Evolutionary conservation across 1,140 invertebrate genomes (phyloP), one percentile per base, ranked within the genome.

Genomic region (Cydia splendana): DNA sequence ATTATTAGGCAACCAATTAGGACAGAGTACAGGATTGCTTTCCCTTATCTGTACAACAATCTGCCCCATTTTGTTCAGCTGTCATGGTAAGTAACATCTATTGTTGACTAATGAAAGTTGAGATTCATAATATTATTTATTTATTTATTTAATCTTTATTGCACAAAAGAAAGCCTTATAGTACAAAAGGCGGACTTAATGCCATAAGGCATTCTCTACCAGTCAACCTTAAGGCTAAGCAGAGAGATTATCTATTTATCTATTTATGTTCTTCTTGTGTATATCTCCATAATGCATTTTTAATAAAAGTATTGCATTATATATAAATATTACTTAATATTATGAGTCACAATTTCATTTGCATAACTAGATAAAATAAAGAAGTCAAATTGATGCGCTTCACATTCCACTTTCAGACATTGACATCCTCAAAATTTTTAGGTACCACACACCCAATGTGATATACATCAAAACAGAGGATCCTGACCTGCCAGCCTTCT

Each of bases 391-490:
- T 62, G 9, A 71, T 73, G 24, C 38, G 71, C 78, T 77, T 77
- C 28, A 74, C 74, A 65, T 69, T 51, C 13, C 9, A 75, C 18
- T 62, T 62, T 62, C 57, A 62, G 57, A 24, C 57, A 20, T 62
- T 62, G 57, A 62, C 57, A 62, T 62, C 57, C 57, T 62, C 18
- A 62, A 62, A 24, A 83, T 88, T 92, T 93, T 69, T 81, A 99
- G 98, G 98, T 99, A 99, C 93, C 99, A 99, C 91, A 97, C 98
- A 6, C 99, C 99, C 62, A 99, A 99, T 94, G 98, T 99, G 18
- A 98, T 99, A 0, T 99, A 98, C 88, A 99, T 99, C 83, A 99
- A 99, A 95, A 99, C 99, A 2, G 99, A 99, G 94, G 99, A 99
- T 96, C 99, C 99, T n/a, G 99, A 99, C 94, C 94, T 99, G 75